Evolutionary conservation across 2,113 vertebrate species (phyloP).

Genomic region (Urocynchramus pylzowi): DNA sequence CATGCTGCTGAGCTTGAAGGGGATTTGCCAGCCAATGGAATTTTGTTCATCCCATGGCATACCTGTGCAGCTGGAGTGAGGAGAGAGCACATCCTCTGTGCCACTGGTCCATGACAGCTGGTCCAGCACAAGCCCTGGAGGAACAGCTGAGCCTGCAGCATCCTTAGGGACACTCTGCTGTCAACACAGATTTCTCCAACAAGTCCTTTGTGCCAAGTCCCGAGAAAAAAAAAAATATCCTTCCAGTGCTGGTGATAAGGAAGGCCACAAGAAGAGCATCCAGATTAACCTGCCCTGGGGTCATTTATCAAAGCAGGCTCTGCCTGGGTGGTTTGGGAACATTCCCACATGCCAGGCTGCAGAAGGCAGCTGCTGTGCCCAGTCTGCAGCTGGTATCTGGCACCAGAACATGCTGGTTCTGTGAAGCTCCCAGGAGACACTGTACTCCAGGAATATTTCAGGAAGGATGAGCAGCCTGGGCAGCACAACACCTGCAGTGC

Average conservation of each 20-base stretch:
- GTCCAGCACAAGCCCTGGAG: not conserved
- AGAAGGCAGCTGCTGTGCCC: not conserved
- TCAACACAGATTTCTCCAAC: not conserved
- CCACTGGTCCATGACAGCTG: not conserved
- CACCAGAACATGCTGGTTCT: not conserved
- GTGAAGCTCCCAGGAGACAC: not conserved
- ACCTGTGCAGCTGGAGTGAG: not conserved
- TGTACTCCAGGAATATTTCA: not conserved
- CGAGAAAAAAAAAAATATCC: not conserved
- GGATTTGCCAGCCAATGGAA: not conserved
- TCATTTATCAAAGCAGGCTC: not conserved
- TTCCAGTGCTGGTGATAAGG: not conserved
- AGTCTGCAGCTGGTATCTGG: not conserved
- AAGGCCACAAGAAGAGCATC: not conserved
- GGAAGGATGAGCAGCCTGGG: not conserved
- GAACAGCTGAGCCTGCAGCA: not conserved
- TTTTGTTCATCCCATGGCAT: not conserved
- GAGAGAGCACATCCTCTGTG: not conserved
- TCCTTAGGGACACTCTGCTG: not conserved
- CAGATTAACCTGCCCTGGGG: not conserved
- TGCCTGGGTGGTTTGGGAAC: not conserved
- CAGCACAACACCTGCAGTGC: not conserved
- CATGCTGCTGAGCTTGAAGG: not conserved
- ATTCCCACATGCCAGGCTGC: not conserved
- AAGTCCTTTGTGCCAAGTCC: not conserved